Evolutionary conservation across 2,113 vertebrate genomes (phyloP).

Genomic region (Neogobius melanostomus): DNA sequence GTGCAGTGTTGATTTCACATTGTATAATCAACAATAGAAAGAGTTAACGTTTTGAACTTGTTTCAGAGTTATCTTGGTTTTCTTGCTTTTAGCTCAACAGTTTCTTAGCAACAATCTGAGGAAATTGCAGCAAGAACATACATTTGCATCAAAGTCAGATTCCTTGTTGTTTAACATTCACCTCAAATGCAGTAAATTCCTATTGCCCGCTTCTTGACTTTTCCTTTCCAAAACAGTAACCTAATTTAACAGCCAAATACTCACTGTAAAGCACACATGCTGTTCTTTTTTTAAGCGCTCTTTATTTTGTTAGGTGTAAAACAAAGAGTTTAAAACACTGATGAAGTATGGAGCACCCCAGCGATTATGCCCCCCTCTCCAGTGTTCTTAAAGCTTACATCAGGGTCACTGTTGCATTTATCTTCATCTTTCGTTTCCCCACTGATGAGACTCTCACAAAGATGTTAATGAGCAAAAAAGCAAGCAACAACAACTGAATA

Average conservation of each 20-base stretch:
- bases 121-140: constrained; percentile 5
- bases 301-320: background rate
- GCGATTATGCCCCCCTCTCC: constrained; percentile 34
- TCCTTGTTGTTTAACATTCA: background rate
- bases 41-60: background rate
- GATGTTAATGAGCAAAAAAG: constrained; percentile 23
- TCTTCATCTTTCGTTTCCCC: constrained; percentile 22
- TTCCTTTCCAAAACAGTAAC: background rate
- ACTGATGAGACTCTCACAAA: constrained; percentile 25
- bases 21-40: background rate
- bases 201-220: background rate
- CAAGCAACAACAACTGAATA: background rate
- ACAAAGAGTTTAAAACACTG: constrained; percentile 23
- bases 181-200: background rate
- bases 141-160: background rate
- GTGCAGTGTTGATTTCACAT: background rate
- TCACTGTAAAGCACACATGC: background rate
- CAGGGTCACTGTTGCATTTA: constrained; percentile 32
- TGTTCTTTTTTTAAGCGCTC: background rate
- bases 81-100: constrained; percentile 6
- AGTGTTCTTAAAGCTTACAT: constrained; percentile 27
- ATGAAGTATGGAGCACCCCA: constrained; percentile 31
- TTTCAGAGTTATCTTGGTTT: constrained; percentile 8
- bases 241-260: background rate
- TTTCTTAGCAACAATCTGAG: constrained; percentile 10